Base-by-base conservation (phyloP, 2,113 vertebrate genomes). In the Aramus guarauna region DNA sequence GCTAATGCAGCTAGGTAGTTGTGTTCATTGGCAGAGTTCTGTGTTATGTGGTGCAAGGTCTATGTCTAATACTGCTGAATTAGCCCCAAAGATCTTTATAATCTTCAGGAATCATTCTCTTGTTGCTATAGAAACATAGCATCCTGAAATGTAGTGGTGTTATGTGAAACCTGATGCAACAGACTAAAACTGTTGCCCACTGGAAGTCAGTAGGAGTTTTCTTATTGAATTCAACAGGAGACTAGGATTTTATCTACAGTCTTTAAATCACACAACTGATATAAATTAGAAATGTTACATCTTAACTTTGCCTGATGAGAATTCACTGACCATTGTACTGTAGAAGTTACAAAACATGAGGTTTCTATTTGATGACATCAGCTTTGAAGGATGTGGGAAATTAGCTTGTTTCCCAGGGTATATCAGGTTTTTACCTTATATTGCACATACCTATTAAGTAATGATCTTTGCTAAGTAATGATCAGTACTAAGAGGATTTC, bases 391-490 rank as follows among this genome's bases (percentile, higher is more conserved):
- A 55, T 60, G 12, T 76, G 66, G 63, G 56, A 81, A 59, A 37
- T 27, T 12, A 78, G 41, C 36, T 73, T 37, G 43, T 52, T 15
- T 74, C 32, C 32, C 30, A 63, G 14, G 13, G 19, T 56, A 26
- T 74, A 12, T 19, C 1, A 2, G 3, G 20, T 0, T 12, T 67
- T 62, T 41, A 43, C 43, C 12, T 47, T 56, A 12, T 6, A 6
- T 75, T 81, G 37, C 37, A 11, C 34, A 4, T 71, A 18, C n/a
- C 39, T 73, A 3, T 53, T n/a, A 74, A 32, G 9, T 50, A 64
- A 21, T 64, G 22, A 64, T 85, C 27, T 19, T 86, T 69, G 26
- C n/a, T 13, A 50, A 47, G 18, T 41, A 29, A 32, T 21, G 34
- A 45, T 59, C 0, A 2, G 9, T 34, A 34, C 34, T 59, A 81